phyloP scores from a whole-genome alignment of 2,888 invertebrate genomes.

The Tinea pellionella region DNA sequence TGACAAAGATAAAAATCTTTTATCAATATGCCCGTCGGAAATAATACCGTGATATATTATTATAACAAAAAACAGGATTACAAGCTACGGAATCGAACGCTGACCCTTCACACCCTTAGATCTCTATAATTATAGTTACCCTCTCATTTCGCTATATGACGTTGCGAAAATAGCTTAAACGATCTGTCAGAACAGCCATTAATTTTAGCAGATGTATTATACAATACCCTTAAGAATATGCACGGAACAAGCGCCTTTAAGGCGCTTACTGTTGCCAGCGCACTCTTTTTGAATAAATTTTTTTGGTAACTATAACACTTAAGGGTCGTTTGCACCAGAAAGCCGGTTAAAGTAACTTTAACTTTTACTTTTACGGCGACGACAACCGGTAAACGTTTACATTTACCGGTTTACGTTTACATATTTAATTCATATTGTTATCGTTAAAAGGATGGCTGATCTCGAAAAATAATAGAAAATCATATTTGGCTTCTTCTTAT shows the following conservation, averaged over 20 bases:
- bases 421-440: too few relatives aligned
- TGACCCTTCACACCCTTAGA: constrained; percentile 10
- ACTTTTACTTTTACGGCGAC: too few relatives aligned
- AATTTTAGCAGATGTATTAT: constrained; percentile 63
- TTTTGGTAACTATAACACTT: too few relatives aligned
- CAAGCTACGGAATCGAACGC: background rate
- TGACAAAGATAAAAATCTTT: background rate
- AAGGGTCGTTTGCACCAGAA: too few relatives aligned
- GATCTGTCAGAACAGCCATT: constrained; percentile 59
- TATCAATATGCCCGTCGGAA: background rate
- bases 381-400: too few relatives aligned
- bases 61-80: background rate
- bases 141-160: constrained; percentile 53
- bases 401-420: too few relatives aligned
- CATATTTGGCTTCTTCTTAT: too few relatives aligned
- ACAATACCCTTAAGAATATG: constrained; percentile 13
- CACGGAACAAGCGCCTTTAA: background rate
- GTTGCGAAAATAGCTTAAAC: constrained; percentile 50
- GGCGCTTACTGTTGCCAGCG: too few relatives aligned
- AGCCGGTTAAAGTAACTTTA: too few relatives aligned
- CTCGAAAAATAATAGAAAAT: too few relatives aligned
- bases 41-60: background rate
- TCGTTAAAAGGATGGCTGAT: too few relatives aligned
- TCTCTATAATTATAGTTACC: constrained; percentile 15
- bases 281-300: too few relatives aligned